Evolutionary conservation across 2,888 invertebrate genomes (phyloP).

Genomic region (Lasioglossum marginatum): DNA sequence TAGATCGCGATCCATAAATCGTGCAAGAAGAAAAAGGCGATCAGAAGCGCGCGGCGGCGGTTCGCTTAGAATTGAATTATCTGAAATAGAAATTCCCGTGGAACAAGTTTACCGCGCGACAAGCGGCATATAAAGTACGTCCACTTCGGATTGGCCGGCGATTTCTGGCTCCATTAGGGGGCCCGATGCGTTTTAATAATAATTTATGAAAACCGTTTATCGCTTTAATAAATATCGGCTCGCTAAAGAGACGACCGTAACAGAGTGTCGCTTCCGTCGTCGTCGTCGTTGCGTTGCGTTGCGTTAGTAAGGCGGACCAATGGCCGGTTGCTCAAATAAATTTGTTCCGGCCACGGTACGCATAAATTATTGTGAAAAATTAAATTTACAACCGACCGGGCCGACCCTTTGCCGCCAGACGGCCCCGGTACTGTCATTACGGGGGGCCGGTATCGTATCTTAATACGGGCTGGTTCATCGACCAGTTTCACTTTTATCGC

Average conservation of each 20-base stretch:
- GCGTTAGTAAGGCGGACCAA: not conserved
- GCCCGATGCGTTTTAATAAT: not conserved
- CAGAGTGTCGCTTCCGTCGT: conserved; percentile 21
- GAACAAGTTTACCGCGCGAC: conserved; percentile 2
- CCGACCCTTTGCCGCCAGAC: conserved; percentile 43
- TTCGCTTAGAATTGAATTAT: conserved; percentile 10
- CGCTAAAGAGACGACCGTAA: conserved; percentile 13
- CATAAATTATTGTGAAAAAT: conserved; percentile 57
- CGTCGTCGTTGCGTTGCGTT: not conserved
- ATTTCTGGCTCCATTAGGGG: not conserved
- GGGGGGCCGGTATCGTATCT: conserved; percentile 60
- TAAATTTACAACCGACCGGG: conserved; percentile 48
- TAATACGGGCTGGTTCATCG: conserved; percentile 75
- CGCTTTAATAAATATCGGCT: conserved; percentile 25
- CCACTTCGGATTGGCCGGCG: not conserved
- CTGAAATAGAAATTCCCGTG: not conserved
- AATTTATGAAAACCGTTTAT: not conserved
- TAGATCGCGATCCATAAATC: conserved; percentile 6
- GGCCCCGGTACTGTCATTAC: conserved; percentile 54
- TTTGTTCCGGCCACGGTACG: conserved; percentile 34
- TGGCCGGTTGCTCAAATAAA: conserved; percentile 40
- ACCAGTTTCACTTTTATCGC: conserved; percentile 80
- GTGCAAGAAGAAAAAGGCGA: not conserved
- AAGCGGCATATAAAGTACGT: not conserved
- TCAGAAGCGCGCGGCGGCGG: not conserved